Percentiles rank a stretch among this genome's conserved stretches.
Evolutionary conservation across 2,113 vertebrate species (phyloP).

Genomic region (Aix galericulata): DNA sequence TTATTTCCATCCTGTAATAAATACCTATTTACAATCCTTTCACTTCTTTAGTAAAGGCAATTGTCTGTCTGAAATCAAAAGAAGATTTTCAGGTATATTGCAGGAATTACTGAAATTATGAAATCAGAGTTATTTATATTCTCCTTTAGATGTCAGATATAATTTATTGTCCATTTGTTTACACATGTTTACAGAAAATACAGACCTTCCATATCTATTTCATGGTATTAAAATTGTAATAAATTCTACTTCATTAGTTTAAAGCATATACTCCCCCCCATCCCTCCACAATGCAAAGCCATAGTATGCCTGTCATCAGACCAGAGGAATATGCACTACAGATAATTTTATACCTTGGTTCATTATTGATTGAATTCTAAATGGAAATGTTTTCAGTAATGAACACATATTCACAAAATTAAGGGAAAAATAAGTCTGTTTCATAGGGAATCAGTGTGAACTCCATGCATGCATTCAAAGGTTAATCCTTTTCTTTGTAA

Average conservation of each 20-base stretch:
- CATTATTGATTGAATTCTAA: neutral
- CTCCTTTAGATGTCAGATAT: neutral
- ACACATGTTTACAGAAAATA: neutral
- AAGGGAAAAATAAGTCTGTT: neutral
- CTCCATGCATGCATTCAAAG: neutral
- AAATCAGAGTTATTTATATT: neutral
- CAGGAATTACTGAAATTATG: neutral
- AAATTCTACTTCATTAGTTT: neutral
- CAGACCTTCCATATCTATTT: neutral
- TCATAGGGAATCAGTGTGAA: neutral
- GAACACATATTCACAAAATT: neutral
- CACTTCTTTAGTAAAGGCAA: neutral
- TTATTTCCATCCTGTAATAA: slow-evolving; percentile 41
- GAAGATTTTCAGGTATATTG: neutral
- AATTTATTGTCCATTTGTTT: slow-evolving; percentile 15
- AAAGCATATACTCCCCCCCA: neutral
- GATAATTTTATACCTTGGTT: neutral
- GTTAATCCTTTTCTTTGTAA: neutral
- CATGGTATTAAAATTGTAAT: neutral
- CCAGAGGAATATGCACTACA: neutral
- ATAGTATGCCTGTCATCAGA: neutral
- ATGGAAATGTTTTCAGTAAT: neutral
- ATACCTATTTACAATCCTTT: slow-evolving; percentile 8
- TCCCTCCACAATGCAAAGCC: too few species aligned
- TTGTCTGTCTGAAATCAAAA: neutral